Evolutionary conservation across 2,797 vertebrate genomes (phyloP).

Genomic region (Tachyglossus aculeatus): DNA sequence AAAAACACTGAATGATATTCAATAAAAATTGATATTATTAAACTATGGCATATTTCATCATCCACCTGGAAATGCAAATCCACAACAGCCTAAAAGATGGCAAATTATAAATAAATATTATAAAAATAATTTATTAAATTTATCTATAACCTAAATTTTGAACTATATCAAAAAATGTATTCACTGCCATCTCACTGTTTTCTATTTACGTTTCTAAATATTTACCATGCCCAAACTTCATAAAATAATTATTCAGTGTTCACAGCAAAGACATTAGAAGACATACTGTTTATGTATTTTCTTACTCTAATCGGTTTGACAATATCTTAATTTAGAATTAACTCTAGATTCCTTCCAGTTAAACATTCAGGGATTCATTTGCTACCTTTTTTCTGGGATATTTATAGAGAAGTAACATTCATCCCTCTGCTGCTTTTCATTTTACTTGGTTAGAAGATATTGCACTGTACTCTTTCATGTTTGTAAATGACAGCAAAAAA

Average conservation of each 20-base stretch:
- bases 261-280: slow-evolving; percentile 50
- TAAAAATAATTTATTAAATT: slow-evolving; percentile 55
- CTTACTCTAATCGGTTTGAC: slow-evolving; percentile 59
- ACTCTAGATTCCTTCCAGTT: slow-evolving; percentile 42
- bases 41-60: slow-evolving; percentile 11
- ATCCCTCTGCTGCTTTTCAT: neutral
- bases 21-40: slow-evolving; percentile 29
- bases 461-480: neutral
- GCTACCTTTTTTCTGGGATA: slow-evolving; percentile 30
- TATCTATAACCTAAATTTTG: slow-evolving; percentile 56
- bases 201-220: slow-evolving; percentile 72
- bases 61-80: slow-evolving; percentile 23
- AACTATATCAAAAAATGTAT: slow-evolving; percentile 65
- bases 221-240: slow-evolving; percentile 67
- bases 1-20: slow-evolving; percentile 23
- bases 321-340: slow-evolving; percentile 69
- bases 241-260: slow-evolving; percentile 68
- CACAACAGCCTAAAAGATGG: slow-evolving; percentile 49
- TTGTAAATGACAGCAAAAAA: slow-evolving; percentile 4
- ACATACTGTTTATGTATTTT: slow-evolving; percentile 41
- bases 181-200: slow-evolving; percentile 64
- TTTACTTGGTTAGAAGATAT: slow-evolving; percentile 13
- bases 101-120: slow-evolving; percentile 47
- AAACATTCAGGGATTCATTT: slow-evolving; percentile 35
- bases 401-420: slow-evolving; percentile 13